A percentile compares a stretch with the other conserved stretches of the same genome.
phyloP scores from a whole-genome alignment of 2,888 invertebrate species.

The Leucoma salicis region DNA sequence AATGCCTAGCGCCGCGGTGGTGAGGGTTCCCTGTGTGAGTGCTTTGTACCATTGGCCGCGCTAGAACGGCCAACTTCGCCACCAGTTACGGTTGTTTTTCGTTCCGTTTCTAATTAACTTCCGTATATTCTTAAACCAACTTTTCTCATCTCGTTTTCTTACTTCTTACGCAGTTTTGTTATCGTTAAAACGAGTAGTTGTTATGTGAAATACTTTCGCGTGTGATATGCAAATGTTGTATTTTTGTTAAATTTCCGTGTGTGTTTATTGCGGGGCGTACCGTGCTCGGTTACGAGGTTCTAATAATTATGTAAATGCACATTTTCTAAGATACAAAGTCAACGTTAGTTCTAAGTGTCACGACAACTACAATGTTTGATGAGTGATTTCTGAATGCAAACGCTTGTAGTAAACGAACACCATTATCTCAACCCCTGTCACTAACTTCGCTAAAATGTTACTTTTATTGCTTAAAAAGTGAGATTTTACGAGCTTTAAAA shows the following conservation, averaged over 20 bases:
- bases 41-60: constrained; percentile 79
- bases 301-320: constrained; percentile 62
- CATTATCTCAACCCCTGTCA: constrained; percentile 55
- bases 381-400: constrained; percentile 62
- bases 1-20: constrained; percentile 73
- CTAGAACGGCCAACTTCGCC: constrained; percentile 83
- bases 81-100: constrained; percentile 83
- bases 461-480: constrained; percentile 76
- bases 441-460: constrained; percentile 73
- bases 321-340: constrained; percentile 42
- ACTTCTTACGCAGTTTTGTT: constrained; percentile 59
- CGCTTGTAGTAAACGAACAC: constrained; percentile 51
- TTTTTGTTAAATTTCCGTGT: constrained; percentile 48
- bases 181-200: constrained; percentile 55
- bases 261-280: constrained; percentile 57
- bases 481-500: constrained; percentile 78
- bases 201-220: constrained; percentile 69
- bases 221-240: constrained; percentile 68
- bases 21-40: constrained; percentile 73
- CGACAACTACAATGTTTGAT: constrained; percentile 62
- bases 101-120: constrained; percentile 82
- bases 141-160: constrained; percentile 76
- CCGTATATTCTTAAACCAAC: constrained; percentile 81
- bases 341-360: constrained; percentile 63
- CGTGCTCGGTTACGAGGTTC: constrained; percentile 49